Base-by-base conservation (phyloP, 2,888 invertebrate genomes). In the Cryptocheilus praepositus region DNA sequence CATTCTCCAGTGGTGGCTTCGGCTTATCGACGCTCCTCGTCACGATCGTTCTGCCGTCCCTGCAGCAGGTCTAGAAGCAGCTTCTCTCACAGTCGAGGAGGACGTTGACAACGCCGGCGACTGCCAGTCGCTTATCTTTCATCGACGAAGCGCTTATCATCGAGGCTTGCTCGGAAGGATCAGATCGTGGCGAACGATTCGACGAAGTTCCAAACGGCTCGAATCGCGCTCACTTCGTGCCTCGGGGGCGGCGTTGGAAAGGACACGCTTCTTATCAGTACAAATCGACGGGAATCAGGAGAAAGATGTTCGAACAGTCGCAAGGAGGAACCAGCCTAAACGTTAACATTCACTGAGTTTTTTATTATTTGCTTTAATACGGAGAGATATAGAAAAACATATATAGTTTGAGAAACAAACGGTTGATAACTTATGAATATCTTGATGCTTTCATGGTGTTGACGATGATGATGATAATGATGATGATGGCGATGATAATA, bases 381-480 rank as follows among this genome's bases (percentile, higher is more conserved):
- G 86, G 86, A 88, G 86, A 87, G 86, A 87, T 88, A 88, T 88
- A 88, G 85, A 88, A 88, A 88, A 87, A 87, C 86, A 88, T 88
- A 86, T 84, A 88, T 86, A 86, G 86, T 86, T 88, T 86, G 85
- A 85, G 83, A 87, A 88, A 88, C 85, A 87, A 88, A 88, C 84
- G 83, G 80, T 83, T 83, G 82, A 86, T 85, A 88, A 87, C 86
- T 87, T 87, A 87, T 85, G 84, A 85, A 88, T 88, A 88, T 86
- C 87, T 87, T 87, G 88, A 88, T 87, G 88, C 83, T 85, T 85
- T 78, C 81, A 85, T 85, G 83, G 8, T 36, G 36, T 36, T 36
- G 36, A 36, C 36, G 36, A 36, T 36, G 36, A 36, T 36, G 36
- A 36, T 36, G 36, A 36, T 36, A 36, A 36, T 36, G 36, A 11